These are phyloP conservation scores for Toxonevra muliebris DNA, from an alignment of 2,888 invertebrate species.

Conservation along the genomic window DNA sequence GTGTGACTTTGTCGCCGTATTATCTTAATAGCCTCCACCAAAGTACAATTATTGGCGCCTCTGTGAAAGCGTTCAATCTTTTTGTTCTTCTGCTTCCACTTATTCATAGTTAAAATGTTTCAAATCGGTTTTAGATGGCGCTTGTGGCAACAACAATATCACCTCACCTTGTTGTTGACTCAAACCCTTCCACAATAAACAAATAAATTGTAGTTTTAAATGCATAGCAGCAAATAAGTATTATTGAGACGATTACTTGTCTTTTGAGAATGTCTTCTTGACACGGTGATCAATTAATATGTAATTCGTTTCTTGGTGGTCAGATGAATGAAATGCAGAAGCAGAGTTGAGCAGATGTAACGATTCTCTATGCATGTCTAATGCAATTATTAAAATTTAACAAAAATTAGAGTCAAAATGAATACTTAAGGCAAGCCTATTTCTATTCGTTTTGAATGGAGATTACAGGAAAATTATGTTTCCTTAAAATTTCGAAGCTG, in stretches of 20 bases:
- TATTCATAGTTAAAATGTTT: slow-evolving; percentile 2
- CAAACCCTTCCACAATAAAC: background rate
- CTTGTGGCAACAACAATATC: background rate
- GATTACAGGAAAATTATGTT: too few species aligned
- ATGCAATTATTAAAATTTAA: too few species aligned
- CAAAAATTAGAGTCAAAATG: too few species aligned
- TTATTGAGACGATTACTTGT: background rate
- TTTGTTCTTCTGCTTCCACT: background rate
- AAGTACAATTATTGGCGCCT: slow-evolving; percentile 55
- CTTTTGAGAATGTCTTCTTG: background rate
- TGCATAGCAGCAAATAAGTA: background rate
- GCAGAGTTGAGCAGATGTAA: too few species aligned
- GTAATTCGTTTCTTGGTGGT: too few species aligned
- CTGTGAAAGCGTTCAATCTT: slow-evolving; percentile 32
- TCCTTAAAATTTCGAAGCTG: too few species aligned
- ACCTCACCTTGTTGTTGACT: too few species aligned
- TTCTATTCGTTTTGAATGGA: too few species aligned
- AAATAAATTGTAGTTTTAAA: background rate
- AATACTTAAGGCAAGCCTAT: too few species aligned
- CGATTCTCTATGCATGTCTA: too few species aligned
- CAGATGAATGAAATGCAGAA: too few species aligned
- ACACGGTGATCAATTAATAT: too few species aligned
- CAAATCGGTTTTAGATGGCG: background rate
- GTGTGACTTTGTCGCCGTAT: slow-evolving; percentile 41
- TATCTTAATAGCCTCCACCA: slow-evolving; percentile 55